Base-by-base conservation (phyloP, 2,797 vertebrate genomes). In the Rhinella marina region DNA sequence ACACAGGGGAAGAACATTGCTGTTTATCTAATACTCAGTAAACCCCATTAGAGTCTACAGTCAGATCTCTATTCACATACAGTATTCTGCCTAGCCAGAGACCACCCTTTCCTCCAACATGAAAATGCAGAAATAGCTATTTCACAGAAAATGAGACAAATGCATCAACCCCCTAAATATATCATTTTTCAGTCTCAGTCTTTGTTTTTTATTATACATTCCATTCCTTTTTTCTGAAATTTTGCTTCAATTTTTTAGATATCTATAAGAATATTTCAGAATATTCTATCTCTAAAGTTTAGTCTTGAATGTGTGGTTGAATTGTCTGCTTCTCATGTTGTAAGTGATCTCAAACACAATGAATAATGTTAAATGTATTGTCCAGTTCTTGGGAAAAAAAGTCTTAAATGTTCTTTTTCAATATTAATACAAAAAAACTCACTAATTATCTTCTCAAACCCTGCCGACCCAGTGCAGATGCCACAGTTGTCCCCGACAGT, bases 1-100 rank as follows among this genome's bases (percentile, higher is more conserved):
- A 62, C 84, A 64, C 73, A 85, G 14, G 84, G 73, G 73, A 85
- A 77, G 73, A 21, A 64, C 57, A 78, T 29, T 57, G 21, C 41
- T 85, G 73, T 85, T 77, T 85, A 29, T 85, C 75, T 77, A 25
- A 52, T 23, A 75, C 41, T 75, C 21, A 6, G 72, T 48, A 75
- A 75, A 75, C 41, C 72, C 72, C 72, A 75, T 50, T 50, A 75
- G 19, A 50, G 21, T 75, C 72, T 68, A 68, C 64, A 68, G 6
- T 32, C 27, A 70, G 27, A 70, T 14, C 27, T 75, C 19, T 75
- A 13, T 77, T 77, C 48, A 54, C 73, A 50, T 52, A 50, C 17
- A 14, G 7, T 73, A 48, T 41, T 41, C 48, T 50, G 23, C 21
- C 23, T 19, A 76, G 48, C 8, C 10, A 75, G 10, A n/a, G 72